A percentile compares a stretch with the other conserved stretches of the same genome.
These are phyloP conservation scores for Barypeithes pellucidus DNA, from an alignment of 2,888 invertebrate genomes.

Conservation along the genomic window DNA sequence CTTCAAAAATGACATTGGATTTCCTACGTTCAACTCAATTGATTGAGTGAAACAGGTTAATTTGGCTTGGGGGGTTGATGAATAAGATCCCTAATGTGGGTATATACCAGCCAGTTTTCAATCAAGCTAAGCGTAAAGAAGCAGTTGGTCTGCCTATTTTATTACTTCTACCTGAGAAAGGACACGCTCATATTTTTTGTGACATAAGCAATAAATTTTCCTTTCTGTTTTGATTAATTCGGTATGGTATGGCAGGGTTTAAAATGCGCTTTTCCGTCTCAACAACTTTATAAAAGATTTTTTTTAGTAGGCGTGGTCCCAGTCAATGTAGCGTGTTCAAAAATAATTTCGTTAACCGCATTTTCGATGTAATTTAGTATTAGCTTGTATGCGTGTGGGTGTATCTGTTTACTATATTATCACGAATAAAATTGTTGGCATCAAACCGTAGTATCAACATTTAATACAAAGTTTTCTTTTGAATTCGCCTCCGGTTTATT, in stretches of 20 bases:
- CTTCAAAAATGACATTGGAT: no score
- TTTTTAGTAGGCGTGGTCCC: not conserved
- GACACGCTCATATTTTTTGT: not conserved
- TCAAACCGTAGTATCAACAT: constrained; percentile 20
- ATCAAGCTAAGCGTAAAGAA: not conserved
- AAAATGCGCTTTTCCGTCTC: no score
- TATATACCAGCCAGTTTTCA: constrained; percentile 8
- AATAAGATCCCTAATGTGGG: not conserved
- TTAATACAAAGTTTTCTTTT: constrained; percentile 28
- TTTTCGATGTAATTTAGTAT: no score
- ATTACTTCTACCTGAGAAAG: constrained; percentile 5
- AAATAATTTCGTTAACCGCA: no score
- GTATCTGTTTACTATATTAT: constrained; percentile 36
- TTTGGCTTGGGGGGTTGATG: not conserved
- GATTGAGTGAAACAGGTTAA: no score
- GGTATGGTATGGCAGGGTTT: no score
- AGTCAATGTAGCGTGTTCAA: not conserved
- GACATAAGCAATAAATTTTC: constrained; percentile 1
- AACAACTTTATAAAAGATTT: no score
- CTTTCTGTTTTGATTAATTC: not conserved
- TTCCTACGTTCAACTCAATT: no score
- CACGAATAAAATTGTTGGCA: constrained; percentile 40
- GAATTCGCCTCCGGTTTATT: constrained; percentile 29
- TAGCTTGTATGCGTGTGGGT: not conserved
- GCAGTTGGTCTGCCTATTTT: constrained; percentile 6